phyloP scores from a whole-genome alignment of 2,113 vertebrate genomes.

The Marcusenius ussheri region DNA sequence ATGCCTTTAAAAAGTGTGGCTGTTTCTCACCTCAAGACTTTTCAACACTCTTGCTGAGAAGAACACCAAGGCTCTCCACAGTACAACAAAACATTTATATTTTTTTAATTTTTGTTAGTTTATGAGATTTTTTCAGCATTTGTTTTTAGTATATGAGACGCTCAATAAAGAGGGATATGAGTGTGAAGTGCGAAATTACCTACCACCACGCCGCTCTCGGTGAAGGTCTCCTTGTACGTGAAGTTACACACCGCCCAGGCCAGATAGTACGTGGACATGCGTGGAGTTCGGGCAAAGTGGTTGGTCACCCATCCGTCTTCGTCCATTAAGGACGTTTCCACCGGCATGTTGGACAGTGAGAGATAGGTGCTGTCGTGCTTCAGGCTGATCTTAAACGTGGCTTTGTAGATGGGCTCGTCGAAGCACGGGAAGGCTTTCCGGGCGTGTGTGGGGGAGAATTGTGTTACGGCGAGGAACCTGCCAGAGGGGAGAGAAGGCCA shows the following conservation, averaged over 20 bases:
- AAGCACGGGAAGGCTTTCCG: slow-evolving; percentile 97
- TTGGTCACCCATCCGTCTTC: slow-evolving; percentile 87
- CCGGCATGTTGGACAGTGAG: slow-evolving; percentile 94
- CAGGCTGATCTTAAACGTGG: slow-evolving; percentile 89
- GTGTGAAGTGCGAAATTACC: slow-evolving; percentile 52
- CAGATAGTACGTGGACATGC: slow-evolving; percentile 96
- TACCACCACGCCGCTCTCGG: slow-evolving; percentile 77
- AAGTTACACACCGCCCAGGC: slow-evolving; percentile 98
- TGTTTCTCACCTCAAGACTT: not conserved
- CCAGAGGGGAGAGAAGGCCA: not conserved
- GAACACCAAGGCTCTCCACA: not conserved
- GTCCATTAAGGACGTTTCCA: slow-evolving; percentile 72
- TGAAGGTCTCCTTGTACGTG: slow-evolving; percentile 79
- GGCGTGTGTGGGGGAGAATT: slow-evolving; percentile 93
- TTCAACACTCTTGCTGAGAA: not conserved
- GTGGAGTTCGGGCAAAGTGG: slow-evolving; percentile 83
- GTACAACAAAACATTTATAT: not conserved
- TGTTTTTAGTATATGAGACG: not conserved
- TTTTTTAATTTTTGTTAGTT: not conserved
- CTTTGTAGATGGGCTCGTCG: slow-evolving; percentile 96
- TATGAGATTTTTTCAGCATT: not conserved
- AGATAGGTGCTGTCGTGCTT: slow-evolving; percentile 83
- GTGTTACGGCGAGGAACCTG: slow-evolving; percentile 88
- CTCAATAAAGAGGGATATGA: slow-evolving; percentile 11
- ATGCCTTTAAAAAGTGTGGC: not conserved